Evolutionary conservation across 2,888 invertebrate genomes (phyloP).

Genomic region (Polydrusus cervinus): DNA sequence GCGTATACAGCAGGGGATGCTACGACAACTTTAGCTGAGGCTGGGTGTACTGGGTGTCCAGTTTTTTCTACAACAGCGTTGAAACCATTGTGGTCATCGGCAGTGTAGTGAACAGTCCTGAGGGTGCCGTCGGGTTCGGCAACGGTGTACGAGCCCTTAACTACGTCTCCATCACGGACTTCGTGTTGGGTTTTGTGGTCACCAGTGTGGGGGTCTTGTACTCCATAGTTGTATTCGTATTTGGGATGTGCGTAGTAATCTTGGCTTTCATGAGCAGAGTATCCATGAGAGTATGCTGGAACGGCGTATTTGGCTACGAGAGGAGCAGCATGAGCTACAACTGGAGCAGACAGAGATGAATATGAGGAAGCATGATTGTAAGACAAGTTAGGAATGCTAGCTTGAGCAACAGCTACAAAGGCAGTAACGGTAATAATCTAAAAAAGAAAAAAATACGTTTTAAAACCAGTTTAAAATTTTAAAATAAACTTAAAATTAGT

Average conservation of each 20-base stretch:
- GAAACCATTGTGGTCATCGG: slow-evolving; percentile 63
- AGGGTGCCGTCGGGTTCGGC: slow-evolving; percentile 64
- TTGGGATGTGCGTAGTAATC: slow-evolving; percentile 72
- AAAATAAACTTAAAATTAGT: not conserved
- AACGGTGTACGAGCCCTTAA: slow-evolving; percentile 67
- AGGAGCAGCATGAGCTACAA: slow-evolving; percentile 36
- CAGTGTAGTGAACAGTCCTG: slow-evolving; percentile 64
- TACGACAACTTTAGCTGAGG: slow-evolving; percentile 33
- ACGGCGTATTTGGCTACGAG: slow-evolving; percentile 50
- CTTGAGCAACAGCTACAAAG: slow-evolving; percentile 54
- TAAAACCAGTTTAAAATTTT: not conserved
- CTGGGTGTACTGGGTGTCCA: slow-evolving; percentile 74
- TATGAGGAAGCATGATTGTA: slow-evolving; percentile 37
- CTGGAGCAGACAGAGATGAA: slow-evolving; percentile 38
- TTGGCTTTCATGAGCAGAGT: slow-evolving; percentile 37
- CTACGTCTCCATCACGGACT: slow-evolving; percentile 75
- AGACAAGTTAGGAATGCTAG: slow-evolving; percentile 56
- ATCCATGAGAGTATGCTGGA: slow-evolving; percentile 48
- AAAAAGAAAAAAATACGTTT: slow-evolving; percentile 7
- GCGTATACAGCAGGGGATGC: slow-evolving; percentile 27
- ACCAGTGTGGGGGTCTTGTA: slow-evolving; percentile 75
- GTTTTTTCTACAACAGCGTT: slow-evolving; percentile 78
- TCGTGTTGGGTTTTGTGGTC: slow-evolving; percentile 76
- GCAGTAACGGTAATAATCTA: slow-evolving; percentile 52
- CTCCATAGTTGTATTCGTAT: slow-evolving; percentile 75